phyloP scores from a whole-genome alignment of 2,113 vertebrate species.

The Elanoides forficatus region DNA sequence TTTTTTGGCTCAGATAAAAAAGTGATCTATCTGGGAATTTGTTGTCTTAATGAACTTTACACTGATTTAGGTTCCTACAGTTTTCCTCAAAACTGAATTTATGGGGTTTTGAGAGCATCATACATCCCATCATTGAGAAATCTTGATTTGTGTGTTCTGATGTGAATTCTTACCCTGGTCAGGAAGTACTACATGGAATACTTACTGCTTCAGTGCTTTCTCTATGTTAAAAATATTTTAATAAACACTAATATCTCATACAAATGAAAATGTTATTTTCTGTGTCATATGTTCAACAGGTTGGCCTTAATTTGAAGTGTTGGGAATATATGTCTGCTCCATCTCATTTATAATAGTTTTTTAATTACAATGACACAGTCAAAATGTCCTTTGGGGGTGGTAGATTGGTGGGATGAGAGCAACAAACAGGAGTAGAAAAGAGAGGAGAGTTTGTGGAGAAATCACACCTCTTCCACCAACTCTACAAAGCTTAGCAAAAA shows the following conservation, averaged over 20 bases:
- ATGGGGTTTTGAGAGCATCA: background rate
- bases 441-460: background rate
- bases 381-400: rapidly evolving
- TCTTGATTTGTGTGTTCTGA: background rate
- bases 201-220: background rate
- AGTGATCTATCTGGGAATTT: background rate
- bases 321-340: background rate
- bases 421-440: background rate
- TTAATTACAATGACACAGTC: background rate
- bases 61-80: rapidly evolving
- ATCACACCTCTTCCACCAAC: background rate
- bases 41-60: background rate
- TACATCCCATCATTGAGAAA: background rate
- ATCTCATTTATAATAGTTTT: background rate
- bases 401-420: rapidly evolving
- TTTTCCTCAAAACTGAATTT: background rate
- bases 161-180: background rate
- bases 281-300: background rate
- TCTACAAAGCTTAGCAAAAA: background rate
- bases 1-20: background rate
- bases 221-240: background rate
- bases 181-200: background rate
- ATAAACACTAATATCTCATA: background rate
- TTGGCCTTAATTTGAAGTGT: background rate
- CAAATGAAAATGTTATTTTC: background rate